A percentile compares a stretch with the other conserved stretches of the same genome.
These are phyloP conservation scores for Accipiter virgatus DNA, from an alignment of 2,113 vertebrate genomes.

Conservation along the genomic window DNA sequence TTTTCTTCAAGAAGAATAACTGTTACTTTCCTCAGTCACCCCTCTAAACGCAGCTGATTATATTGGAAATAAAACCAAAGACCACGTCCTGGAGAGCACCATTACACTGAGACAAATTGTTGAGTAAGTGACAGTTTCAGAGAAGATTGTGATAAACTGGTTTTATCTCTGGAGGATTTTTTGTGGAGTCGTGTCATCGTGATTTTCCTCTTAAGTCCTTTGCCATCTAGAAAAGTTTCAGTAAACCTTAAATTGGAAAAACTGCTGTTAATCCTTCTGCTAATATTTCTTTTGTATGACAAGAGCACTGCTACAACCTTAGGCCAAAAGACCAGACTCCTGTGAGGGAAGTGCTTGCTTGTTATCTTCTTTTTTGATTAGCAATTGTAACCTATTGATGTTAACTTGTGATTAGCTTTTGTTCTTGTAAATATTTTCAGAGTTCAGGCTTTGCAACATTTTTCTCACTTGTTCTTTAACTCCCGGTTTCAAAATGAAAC, in stretches of 20 bases:
- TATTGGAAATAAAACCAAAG: not conserved
- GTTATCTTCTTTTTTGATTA: not conserved
- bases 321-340: not conserved
- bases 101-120: not conserved
- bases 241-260: not conserved
- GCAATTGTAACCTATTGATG: not conserved
- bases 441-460: not conserved
- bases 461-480: slow-evolving; percentile 54
- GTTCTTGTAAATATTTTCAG: slow-evolving; percentile 47
- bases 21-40: not conserved
- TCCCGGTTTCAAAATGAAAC: slow-evolving; percentile 49
- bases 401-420: not conserved
- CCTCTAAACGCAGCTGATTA: not conserved
- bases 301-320: not conserved
- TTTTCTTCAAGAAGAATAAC: not conserved
- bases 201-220: not conserved
- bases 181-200: not conserved
- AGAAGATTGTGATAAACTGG: not conserved
- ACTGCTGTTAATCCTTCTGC: not conserved
- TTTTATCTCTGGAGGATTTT: not conserved
- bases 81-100: not conserved
- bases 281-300: not conserved
- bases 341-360: not conserved
- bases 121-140: not conserved
- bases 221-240: not conserved